Conservation (phyloP, 1,140 invertebrate genomes). For the Drosophila nannoptera region DNA sequence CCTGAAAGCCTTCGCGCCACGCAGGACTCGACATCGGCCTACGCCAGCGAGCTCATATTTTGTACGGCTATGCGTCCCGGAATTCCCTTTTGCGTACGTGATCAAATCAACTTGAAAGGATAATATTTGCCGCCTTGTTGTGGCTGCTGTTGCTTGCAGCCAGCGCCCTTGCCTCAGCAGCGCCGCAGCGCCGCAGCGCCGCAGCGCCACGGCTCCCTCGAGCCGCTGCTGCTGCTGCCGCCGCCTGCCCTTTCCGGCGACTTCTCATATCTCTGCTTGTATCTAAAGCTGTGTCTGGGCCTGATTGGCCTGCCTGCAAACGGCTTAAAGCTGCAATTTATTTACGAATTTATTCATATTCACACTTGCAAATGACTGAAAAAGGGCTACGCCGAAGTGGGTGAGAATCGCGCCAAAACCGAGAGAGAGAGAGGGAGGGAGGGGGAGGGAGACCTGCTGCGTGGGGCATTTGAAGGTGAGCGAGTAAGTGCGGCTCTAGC, state of each 20-base stretch:
- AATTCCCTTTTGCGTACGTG: constrained; percentile 79
- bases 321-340: constrained; percentile 76
- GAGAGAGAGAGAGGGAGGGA: not conserved
- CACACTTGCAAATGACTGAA: constrained; percentile 73
- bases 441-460: not conserved
- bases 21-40: constrained; percentile 41
- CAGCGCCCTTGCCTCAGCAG: not conserved
- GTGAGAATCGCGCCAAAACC: constrained; percentile 12
- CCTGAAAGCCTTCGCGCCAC: constrained; percentile 64
- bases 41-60: constrained; percentile 67
- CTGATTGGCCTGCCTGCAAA: constrained; percentile 42
- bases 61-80: constrained; percentile 67
- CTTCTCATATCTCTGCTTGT: constrained; percentile 13
- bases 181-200: not conserved
- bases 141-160: constrained; percentile 40
- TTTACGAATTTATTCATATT: constrained; percentile 79
- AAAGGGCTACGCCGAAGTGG: constrained; percentile 47
- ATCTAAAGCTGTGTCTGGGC: constrained; percentile 26
- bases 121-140: constrained; percentile 73
- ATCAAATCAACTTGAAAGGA: constrained; percentile 79
- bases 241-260: not conserved
- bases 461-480: not conserved
- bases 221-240: not conserved
- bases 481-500: not conserved
- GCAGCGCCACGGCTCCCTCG: not conserved